Evolutionary conservation across 2,113 vertebrate genomes (phyloP), one percentile per base, ranked within the genome.

Genomic region (Daubentonia madagascariensis): DNA sequence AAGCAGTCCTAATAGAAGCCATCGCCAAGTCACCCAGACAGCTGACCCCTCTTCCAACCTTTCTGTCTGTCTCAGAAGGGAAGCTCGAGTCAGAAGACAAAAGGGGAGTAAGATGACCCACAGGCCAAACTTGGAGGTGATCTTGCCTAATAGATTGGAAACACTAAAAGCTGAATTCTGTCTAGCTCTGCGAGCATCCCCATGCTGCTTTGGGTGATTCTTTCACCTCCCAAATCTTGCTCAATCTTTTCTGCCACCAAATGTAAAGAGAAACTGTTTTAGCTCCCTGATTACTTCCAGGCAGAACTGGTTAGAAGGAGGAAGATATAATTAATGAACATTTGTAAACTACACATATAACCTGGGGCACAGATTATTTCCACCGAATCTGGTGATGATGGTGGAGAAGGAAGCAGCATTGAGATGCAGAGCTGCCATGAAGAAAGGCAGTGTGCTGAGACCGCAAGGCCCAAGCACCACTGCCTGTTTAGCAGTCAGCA

Each of bases 151-250:
- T 3, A 84, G 79, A 79, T 7, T 59, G 73, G 50, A 92, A 93
- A 84, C 0, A 4, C 89, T 40, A 8, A 48, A 54, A 40, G 12
- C 3, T 43, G 25, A 32, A 18, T 32, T 86, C 70, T 63, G 50
- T 43, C 48, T 97, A 78, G 13, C 73, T 87, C 68, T 22, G 37
- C 1, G 18, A 16, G 17, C 17, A 30, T 73, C 40, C 68, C 79
- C 75, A 6, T 23, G 75, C 2, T 79, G 54, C 54, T 81, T 25
- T 52, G 88, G 85, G 83, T 67, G 65, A 86, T 65, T 80, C 94
- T 90, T 78, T 80, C 65, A 84, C 61, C 79, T 80, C 61, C 84
- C 65, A 95, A 85, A 94, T 61, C 84, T 68, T 96, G 75, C 94
- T 94, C 89, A 10, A 57, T 61, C 57, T 79, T 94, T 86, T 93